phyloP scores from a whole-genome alignment of 2,797 vertebrate genomes.

The Pangasius macronema region DNA sequence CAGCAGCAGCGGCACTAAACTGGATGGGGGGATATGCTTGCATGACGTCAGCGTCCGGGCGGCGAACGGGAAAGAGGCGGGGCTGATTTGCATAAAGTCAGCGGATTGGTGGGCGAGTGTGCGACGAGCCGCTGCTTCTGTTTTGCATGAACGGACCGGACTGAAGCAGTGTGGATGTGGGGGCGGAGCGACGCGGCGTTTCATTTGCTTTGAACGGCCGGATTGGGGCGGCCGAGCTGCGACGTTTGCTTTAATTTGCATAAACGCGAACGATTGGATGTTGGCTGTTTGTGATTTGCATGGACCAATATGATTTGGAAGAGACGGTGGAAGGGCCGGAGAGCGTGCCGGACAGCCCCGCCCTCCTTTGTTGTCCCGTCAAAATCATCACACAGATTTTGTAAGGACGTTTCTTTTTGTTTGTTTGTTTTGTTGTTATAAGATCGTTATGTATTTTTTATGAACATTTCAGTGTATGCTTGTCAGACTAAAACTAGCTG shows the following conservation, averaged over 20 bases:
- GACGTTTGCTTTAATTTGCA: neutral
- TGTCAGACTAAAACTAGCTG: neutral
- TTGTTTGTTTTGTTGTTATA: neutral
- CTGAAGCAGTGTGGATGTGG: constrained; percentile 74
- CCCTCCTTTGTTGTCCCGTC: constrained; percentile 81
- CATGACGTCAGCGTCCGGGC: constrained; percentile 74
- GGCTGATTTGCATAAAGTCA: neutral
- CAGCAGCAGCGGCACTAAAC: constrained; percentile 61
- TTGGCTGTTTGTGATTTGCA: neutral
- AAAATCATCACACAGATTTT: constrained; percentile 61
- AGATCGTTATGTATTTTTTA: neutral
- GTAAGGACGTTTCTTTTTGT: neutral
- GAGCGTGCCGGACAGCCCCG: constrained; percentile 25
- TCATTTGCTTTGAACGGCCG: constrained; percentile 62
- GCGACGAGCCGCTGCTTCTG: constrained; percentile 6
- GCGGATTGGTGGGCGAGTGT: neutral
- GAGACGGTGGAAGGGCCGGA: neutral
- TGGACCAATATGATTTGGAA: neutral
- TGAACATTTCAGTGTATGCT: neutral
- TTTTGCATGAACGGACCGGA: constrained; percentile 54
- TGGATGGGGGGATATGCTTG: constrained; percentile 64
- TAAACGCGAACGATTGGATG: neutral
- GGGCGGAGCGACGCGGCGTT: constrained; percentile 74
- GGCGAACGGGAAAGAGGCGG: constrained; percentile 21
- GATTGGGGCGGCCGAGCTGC: neutral